Evolutionary conservation across 2,113 vertebrate species (phyloP).

Genomic region (Myotis davidii): DNA sequence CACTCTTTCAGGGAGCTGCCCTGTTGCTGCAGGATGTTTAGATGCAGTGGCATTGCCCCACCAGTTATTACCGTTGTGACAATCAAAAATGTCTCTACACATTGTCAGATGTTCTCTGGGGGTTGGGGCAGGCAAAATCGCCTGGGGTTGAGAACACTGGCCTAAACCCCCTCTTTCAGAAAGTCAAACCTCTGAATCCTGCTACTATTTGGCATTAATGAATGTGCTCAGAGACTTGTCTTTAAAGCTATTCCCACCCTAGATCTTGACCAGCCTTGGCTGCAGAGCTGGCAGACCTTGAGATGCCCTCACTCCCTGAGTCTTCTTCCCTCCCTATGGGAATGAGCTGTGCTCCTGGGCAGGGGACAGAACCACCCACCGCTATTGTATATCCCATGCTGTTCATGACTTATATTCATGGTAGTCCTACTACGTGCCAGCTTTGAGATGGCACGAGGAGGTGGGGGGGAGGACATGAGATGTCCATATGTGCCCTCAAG

Average conservation of each 20-base stretch:
- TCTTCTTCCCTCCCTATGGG: background rate
- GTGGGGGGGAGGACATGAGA: background rate
- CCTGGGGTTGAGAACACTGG: background rate
- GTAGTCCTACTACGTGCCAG: background rate
- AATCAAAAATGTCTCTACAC: background rate
- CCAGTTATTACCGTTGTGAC: background rate
- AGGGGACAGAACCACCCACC: background rate
- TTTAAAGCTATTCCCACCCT: background rate
- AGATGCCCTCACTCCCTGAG: background rate
- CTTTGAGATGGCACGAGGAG: background rate
- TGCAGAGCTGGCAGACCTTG: background rate
- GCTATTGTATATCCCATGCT: background rate
- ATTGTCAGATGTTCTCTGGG: background rate
- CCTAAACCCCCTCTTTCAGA: background rate
- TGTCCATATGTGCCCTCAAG: background rate
- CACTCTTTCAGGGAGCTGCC: too few species aligned
- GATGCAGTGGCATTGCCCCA: background rate
- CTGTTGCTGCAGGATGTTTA: background rate
- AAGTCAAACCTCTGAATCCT: background rate
- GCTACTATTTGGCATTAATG: background rate
- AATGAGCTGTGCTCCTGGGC: background rate
- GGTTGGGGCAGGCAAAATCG: background rate
- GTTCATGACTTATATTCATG: background rate
- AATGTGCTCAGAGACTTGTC: background rate
- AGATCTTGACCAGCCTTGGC: background rate